Conservation (phyloP, 2,797 vertebrate species). For the Myotis planiceps region DNA sequence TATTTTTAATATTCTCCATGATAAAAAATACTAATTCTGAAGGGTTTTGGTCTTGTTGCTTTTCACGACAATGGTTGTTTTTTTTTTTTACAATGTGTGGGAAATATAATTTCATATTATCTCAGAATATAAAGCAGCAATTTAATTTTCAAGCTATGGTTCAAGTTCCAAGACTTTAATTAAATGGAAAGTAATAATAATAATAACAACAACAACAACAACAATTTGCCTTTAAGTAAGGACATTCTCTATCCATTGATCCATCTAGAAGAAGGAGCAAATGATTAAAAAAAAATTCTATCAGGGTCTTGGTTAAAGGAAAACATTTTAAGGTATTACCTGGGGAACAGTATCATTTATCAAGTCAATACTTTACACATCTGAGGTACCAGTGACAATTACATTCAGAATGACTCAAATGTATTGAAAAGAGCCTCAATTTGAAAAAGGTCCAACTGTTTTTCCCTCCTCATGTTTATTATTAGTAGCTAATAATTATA, state of each 20-base stretch:
- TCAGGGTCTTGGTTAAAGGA: neutral
- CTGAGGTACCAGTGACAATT: neutral
- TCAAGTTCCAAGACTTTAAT: neutral
- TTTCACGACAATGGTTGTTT: neutral
- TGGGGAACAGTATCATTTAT: neutral
- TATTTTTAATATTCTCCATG: slow-evolving; percentile 27
- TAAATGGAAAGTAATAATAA: slow-evolving; percentile 15
- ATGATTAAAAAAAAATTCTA: neutral
- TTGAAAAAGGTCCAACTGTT: neutral
- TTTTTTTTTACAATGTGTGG: neutral
- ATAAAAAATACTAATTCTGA: slow-evolving; percentile 26
- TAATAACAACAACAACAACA: neutral
- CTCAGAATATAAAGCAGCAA: neutral
- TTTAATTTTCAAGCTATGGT: slow-evolving; percentile 7
- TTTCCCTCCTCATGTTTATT: neutral
- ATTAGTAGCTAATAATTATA: slow-evolving; percentile 17
- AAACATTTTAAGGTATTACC: neutral
- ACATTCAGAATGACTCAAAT: slow-evolving; percentile 20
- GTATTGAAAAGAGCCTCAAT: neutral
- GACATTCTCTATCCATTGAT: neutral
- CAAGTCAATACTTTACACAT: neutral
- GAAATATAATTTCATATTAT: neutral
- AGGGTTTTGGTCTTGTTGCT: neutral
- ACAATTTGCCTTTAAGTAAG: neutral
- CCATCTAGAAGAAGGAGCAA: neutral